Percentiles rank a stretch among this genome's conserved stretches.
Evolutionary conservation across 2,113 vertebrate genomes (phyloP).

Genomic region (Malurus melanocephalus): DNA sequence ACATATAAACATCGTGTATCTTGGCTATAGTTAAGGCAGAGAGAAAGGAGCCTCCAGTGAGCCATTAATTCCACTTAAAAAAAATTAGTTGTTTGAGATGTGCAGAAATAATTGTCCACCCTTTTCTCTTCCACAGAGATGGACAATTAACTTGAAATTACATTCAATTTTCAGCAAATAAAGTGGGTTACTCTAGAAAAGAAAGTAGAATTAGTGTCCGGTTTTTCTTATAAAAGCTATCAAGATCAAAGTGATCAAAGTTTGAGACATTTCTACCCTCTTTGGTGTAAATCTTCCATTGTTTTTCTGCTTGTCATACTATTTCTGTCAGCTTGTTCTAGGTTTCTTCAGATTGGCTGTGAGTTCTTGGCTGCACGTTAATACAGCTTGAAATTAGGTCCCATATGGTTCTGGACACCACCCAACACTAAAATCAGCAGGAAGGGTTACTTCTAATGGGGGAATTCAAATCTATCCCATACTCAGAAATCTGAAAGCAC

Average conservation of each 20-base stretch:
- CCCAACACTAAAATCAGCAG: background rate
- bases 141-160: background rate
- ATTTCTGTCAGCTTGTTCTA: background rate
- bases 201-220: background rate
- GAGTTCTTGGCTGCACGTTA: background rate
- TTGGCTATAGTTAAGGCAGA: background rate
- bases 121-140: background rate
- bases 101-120: background rate
- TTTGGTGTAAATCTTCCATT: background rate
- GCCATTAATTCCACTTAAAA: background rate
- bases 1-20: background rate
- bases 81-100: background rate
- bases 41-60: background rate
- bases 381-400: background rate
- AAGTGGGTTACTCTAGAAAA: background rate
- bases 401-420: conserved; percentile 29
- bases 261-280: background rate
- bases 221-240: background rate
- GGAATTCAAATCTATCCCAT: background rate
- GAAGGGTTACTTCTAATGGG: background rate
- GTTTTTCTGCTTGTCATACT: background rate
- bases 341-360: background rate
- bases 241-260: background rate
- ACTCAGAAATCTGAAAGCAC: background rate
- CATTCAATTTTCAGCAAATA: background rate